Percentiles rank a stretch among this genome's conserved stretches.
These are phyloP conservation scores for Macroteleia sp. DNA, from an alignment of 2,888 invertebrate species.

Conservation along the genomic window DNA sequence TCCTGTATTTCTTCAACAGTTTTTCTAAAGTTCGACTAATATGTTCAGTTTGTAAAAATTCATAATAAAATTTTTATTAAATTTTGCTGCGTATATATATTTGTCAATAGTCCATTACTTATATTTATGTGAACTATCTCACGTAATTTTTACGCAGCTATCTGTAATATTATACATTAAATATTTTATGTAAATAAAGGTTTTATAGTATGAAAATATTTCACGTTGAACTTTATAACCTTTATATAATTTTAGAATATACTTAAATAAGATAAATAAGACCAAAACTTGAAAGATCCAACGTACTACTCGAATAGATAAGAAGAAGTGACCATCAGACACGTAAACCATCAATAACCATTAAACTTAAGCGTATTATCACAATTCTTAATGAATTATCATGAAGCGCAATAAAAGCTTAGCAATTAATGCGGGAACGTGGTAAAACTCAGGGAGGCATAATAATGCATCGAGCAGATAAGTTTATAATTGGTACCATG, in stretches of 20 bases:
- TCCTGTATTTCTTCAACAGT: no score
- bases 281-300: constrained; percentile 1
- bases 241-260: not conserved
- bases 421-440: constrained; percentile 55
- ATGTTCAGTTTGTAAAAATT: no score
- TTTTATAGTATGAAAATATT: no score
- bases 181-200: no score
- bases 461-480: constrained; percentile 54
- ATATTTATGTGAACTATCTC: no score
- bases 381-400: constrained; percentile 60
- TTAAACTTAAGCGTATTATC: constrained; percentile 59
- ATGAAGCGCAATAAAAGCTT: constrained; percentile 52
- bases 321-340: constrained; percentile 39
- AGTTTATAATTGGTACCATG: constrained; percentile 60
- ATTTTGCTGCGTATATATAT: no score
- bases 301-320: constrained; percentile 18
- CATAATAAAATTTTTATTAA: no score
- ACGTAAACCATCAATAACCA: constrained; percentile 54
- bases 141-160: no score
- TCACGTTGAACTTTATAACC: no score
- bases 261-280: not conserved
- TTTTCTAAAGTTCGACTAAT: no score
- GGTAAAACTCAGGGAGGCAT: constrained; percentile 42
- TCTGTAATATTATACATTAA: no score
- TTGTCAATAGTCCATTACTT: no score